Evolutionary conservation across 2,113 vertebrate species (phyloP).

Genomic region (Corvus hawaiiensis): DNA sequence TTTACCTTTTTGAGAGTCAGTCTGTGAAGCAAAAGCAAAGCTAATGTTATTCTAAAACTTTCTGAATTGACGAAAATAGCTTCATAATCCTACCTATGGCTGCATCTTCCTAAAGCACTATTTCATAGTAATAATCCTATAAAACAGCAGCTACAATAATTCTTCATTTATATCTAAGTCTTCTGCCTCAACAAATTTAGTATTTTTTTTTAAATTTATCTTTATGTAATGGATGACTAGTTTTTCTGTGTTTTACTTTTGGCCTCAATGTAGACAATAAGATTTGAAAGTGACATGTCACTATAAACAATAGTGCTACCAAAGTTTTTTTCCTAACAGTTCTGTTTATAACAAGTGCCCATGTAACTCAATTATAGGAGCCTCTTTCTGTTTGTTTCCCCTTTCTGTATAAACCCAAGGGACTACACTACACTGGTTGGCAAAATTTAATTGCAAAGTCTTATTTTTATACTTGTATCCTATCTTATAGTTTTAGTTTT

Average conservation of each 20-base stretch:
- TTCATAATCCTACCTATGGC: background rate
- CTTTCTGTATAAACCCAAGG: background rate
- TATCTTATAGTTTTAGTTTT: background rate
- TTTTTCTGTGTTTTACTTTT: background rate
- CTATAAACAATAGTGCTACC: background rate
- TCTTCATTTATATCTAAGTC: background rate
- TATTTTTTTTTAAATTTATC: background rate
- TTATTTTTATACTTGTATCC: background rate
- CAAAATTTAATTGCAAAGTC: background rate
- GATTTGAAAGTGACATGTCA: background rate
- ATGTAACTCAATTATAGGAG: background rate
- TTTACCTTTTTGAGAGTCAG: conserved; percentile 51
- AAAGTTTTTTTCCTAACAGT: background rate
- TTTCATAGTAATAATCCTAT: background rate
- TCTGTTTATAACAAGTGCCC: background rate
- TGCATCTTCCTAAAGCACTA: background rate
- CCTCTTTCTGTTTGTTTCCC: background rate
- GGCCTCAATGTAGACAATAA: background rate
- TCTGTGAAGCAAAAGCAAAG: conserved; percentile 50
- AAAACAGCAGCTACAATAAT: background rate
- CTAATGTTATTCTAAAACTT: background rate
- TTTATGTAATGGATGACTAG: background rate
- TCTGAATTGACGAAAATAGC: background rate
- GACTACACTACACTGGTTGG: background rate
- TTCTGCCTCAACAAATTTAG: background rate